phyloP scores from a whole-genome alignment of 2,888 invertebrate species.

The Stramonita haemastoma region DNA sequence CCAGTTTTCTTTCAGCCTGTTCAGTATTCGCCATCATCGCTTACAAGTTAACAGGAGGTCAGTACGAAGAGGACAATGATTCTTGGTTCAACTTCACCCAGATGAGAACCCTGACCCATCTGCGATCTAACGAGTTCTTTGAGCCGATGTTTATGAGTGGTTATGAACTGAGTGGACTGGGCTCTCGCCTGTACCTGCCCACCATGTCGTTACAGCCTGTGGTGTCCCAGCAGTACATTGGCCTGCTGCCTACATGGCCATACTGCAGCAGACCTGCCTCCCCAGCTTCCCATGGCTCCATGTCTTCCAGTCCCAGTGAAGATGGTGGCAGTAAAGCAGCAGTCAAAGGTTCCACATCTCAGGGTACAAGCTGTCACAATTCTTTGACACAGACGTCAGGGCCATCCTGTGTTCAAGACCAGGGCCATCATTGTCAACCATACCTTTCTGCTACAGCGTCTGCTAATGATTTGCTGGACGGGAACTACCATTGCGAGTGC shows the following conservation, averaged over 20 bases:
- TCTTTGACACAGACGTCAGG: background rate
- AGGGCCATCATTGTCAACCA: background rate
- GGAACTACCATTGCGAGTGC: slow-evolving; percentile 60
- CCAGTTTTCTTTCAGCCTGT: slow-evolving; percentile 57
- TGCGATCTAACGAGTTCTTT: slow-evolving; percentile 51
- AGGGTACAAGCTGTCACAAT: background rate
- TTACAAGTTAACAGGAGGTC: slow-evolving; percentile 50
- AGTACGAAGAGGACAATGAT: slow-evolving; percentile 54
- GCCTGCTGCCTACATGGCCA: slow-evolving; percentile 78
- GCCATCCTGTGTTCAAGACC: background rate
- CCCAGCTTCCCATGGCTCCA: background rate
- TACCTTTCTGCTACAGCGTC: background rate
- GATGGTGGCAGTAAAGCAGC: background rate
- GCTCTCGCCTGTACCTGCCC: slow-evolving; percentile 72
- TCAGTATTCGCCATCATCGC: slow-evolving; percentile 54
- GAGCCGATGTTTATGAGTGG: slow-evolving; percentile 50
- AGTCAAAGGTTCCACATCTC: background rate
- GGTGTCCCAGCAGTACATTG: slow-evolving; percentile 78
- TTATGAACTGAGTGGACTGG: slow-evolving; percentile 51
- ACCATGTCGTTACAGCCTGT: slow-evolving; percentile 75
- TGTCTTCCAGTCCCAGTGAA: background rate
- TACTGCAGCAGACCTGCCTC: slow-evolving; percentile 18
- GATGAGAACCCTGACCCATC: slow-evolving; percentile 64
- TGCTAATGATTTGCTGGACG: slow-evolving; percentile 55
- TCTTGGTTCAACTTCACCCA: slow-evolving; percentile 77